A percentile compares a stretch with the other conserved stretches of the same genome.
These are phyloP conservation scores for Hippopotamus amphibius DNA, from an alignment of 2,113 vertebrate species.

Conservation along the genomic window DNA sequence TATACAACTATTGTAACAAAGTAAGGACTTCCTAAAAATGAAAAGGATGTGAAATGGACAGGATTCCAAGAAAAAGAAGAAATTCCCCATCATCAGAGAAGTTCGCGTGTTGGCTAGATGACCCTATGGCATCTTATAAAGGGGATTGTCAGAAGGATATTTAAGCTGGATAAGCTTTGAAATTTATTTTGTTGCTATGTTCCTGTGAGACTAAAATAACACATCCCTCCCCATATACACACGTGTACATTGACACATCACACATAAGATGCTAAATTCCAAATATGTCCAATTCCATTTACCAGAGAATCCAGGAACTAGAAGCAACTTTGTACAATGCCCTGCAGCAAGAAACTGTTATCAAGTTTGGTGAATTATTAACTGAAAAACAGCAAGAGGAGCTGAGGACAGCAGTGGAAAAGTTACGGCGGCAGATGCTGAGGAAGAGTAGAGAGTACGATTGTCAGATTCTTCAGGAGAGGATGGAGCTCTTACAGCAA, in stretches of 20 bases:
- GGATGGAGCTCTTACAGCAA: slow-evolving; percentile 99
- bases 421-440: slow-evolving; percentile 97
- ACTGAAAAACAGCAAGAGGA: slow-evolving; percentile 97
- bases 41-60: neutral
- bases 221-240: neutral
- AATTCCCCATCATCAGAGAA: neutral
- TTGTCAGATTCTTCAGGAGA: slow-evolving; percentile 98
- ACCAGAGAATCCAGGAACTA: slow-evolving; percentile 99
- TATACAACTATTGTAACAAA: neutral
- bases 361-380: slow-evolving; percentile 96
- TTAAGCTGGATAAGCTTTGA: neutral
- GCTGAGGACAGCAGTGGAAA: slow-evolving; percentile 96
- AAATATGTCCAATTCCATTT: slow-evolving; percentile 73
- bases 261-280: neutral
- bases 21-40: slow-evolving; percentile 5
- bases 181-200: neutral
- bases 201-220: neutral
- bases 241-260: neutral
- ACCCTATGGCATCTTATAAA: neutral
- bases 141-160: neutral
- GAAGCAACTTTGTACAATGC: slow-evolving; percentile 99
- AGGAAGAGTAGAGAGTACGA: slow-evolving; percentile 98
- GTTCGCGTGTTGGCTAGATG: neutral
- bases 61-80: neutral
- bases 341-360: slow-evolving; percentile 98